These are phyloP conservation scores for Babylonia areolata DNA, from an alignment of 1,140 invertebrate genomes.

Conservation along the genomic window DNA sequence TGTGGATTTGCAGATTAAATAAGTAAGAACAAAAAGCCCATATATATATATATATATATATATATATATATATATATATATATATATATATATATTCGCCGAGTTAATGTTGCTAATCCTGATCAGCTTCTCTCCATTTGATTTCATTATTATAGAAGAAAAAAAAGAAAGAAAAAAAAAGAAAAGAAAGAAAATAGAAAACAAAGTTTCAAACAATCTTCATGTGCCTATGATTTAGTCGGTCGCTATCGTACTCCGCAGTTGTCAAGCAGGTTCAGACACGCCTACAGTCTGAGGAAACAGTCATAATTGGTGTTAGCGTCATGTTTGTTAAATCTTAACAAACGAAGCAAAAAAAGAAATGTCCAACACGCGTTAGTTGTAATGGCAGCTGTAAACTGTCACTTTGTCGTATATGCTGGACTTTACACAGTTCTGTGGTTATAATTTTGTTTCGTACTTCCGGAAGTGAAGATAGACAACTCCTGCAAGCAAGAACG, in stretches of 20 bases:
- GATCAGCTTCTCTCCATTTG: too few species aligned
- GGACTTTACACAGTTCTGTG: neutral
- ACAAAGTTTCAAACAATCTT: neutral
- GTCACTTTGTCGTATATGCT: too few species aligned
- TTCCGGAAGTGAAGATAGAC: constrained; percentile 14
- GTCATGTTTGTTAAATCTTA: neutral
- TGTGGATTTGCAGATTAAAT: too few species aligned
- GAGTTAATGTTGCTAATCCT: too few species aligned
- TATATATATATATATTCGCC: too few species aligned
- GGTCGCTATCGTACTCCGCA: too few species aligned
- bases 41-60: too few species aligned
- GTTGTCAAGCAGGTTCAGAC: neutral
- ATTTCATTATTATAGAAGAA: too few species aligned
- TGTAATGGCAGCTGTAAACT: too few species aligned
- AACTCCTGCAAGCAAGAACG: constrained; percentile 24
- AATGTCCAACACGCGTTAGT: neutral
- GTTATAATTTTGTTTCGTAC: neutral
- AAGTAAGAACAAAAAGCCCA: too few species aligned
- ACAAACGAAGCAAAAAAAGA: neutral
- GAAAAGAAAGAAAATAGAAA: neutral
- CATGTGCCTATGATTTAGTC: constrained; percentile 5
- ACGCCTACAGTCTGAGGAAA: neutral
- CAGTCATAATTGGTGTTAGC: neutral
- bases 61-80: too few species aligned
- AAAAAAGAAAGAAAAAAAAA: too few species aligned